Base-by-base conservation (phyloP, 2,797 vertebrate species). In the Esox masquinongy region DNA sequence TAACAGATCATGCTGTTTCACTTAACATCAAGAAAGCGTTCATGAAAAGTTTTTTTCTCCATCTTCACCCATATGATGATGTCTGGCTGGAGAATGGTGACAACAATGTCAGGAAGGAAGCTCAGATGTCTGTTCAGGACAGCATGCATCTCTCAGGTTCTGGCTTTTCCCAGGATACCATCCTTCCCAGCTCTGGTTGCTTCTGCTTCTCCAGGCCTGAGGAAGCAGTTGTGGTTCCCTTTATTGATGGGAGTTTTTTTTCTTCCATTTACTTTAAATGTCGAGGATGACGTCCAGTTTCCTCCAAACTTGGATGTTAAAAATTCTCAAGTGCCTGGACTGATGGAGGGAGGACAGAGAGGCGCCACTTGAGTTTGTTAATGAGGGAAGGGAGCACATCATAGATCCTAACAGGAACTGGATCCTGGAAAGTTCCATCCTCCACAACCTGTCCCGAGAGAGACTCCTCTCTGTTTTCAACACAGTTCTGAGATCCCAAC, bases 41-140 rank as follows among this genome's bases (percentile, higher is more conserved):
- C n/a, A n/a, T n/a, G n/a, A n/a, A n/a, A n/a, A n/a, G n/a, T n/a
- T n/a, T n/a, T n/a, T n/a, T 72, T 1, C 19, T 7, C 50, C 19
- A 24, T 15, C 47, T 72, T 7, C 1, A 47, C 47, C 70, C 26
- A 11, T n/a, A 72, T n/a, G n/a, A 56, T 26, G 29, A 72, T 51
- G 47, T 74, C 73, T 74, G 73, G 73, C 8, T 9, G 29, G 36
- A 74, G 47, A 19, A 39, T 67, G n/a, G 59, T 74, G 36, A 47
- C n/a, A 43, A 36, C 6, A 29, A 50, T 63, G 24, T 50, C 47
- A 49, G 47, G 29, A 36, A 24, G 17, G 29, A 12, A 69, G 15
- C 50, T 77, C 3, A 64, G 70, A 39, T 66, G 24, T 14, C 22
- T 31, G 8, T 67, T 17, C 14, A 50, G n/a, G 39, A 66, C 69